Evolutionary conservation across 2,113 vertebrate genomes (phyloP).

Genomic region (Cyphomyrus plagiostoma): DNA sequence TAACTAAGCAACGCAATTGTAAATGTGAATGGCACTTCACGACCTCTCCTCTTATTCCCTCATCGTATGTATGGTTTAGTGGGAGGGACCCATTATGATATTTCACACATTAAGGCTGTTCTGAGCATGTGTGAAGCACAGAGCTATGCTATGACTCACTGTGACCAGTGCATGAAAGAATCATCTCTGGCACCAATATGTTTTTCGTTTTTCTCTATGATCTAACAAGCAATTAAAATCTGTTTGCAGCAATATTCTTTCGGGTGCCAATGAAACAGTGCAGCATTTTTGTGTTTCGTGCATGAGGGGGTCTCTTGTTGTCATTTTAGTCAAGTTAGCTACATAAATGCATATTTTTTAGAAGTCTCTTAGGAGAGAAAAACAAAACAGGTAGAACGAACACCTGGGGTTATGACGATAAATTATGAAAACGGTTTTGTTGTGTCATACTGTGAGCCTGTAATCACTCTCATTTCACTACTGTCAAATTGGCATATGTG

Average conservation of each 20-base stretch:
- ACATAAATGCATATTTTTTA: not conserved
- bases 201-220: not conserved
- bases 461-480: not conserved
- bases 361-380: not conserved
- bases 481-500: not conserved
- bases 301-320: not conserved
- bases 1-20: not conserved
- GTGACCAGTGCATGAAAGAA: not conserved
- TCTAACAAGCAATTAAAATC: constrained; percentile 5
- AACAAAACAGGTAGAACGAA: not conserved
- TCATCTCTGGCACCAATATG: not conserved
- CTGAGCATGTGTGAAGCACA: not conserved
- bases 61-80: not conserved
- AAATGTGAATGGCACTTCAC: not conserved
- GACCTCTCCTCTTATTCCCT: not conserved
- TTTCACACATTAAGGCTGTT: not conserved
- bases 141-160: not conserved
- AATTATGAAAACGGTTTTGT: not conserved
- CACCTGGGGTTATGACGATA: no score
- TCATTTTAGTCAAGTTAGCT: not conserved
- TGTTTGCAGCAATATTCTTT: not conserved
- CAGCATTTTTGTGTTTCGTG: not conserved
- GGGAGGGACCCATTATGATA: not conserved
- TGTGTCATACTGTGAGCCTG: not conserved
- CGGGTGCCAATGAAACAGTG: not conserved